phyloP scores from a whole-genome alignment of 2,113 vertebrate genomes.

The Rhodinocichla rosea region DNA sequence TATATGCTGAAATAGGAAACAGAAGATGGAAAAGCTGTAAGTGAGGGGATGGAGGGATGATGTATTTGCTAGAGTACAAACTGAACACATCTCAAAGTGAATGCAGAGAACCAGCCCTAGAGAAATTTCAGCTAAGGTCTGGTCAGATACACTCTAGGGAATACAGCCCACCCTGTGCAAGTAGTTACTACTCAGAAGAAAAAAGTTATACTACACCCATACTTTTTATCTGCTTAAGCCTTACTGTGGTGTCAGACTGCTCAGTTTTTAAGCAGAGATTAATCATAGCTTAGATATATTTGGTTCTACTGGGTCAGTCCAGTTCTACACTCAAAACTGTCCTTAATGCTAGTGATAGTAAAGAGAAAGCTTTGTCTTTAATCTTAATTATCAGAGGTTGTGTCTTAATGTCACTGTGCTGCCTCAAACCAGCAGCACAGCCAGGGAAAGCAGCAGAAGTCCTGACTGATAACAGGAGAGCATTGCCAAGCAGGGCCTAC shows the following conservation, averaged over 20 bases:
- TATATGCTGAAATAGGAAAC: not conserved
- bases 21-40: not conserved
- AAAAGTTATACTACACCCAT: rapidly evolving
- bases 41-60: not conserved
- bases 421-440: not conserved
- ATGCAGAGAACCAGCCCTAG: not conserved
- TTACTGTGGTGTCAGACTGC: not conserved
- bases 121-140: not conserved
- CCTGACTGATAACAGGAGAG: not conserved
- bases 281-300: not conserved
- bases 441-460: not conserved
- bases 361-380: not conserved
- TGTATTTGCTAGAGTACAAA: not conserved
- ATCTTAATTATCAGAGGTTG: not conserved
- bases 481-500: not conserved
- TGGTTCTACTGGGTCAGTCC: not conserved
- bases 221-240: not conserved
- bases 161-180: not conserved
- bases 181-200: not conserved
- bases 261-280: not conserved
- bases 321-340: not conserved
- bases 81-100: not conserved
- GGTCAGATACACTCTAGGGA: not conserved
- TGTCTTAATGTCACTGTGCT: not conserved
- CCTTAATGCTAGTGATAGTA: not conserved